phyloP scores from a whole-genome alignment of 2,113 vertebrate species.

The Chionis minor region DNA sequence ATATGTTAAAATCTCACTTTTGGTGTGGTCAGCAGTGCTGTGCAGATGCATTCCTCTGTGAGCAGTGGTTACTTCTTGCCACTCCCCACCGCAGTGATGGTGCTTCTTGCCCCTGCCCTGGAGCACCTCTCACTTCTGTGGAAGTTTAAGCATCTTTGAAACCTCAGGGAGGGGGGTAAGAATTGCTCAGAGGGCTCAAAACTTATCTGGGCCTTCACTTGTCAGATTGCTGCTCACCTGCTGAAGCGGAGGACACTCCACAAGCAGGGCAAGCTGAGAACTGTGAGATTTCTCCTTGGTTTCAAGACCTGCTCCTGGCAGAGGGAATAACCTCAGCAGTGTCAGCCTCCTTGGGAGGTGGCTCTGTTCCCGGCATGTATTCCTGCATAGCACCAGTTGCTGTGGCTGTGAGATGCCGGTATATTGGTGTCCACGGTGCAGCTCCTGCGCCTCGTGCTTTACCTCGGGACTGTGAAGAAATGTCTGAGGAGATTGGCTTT shows the following conservation, averaged over 20 bases:
- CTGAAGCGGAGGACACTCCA: neutral
- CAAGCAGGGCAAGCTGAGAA: neutral
- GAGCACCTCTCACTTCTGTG: neutral
- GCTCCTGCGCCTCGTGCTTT: neutral
- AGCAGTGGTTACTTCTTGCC: neutral
- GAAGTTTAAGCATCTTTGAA: neutral
- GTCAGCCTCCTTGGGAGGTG: neutral
- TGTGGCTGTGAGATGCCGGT: neutral
- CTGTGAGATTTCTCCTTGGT: neutral
- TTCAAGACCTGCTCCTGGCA: neutral
- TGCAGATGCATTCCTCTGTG: neutral
- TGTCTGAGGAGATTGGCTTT: neutral
- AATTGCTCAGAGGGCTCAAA: neutral
- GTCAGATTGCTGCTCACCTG: neutral
- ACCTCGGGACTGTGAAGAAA: neutral
- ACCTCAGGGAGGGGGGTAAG: neutral
- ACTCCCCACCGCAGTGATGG: rapidly evolving
- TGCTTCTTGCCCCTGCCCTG: neutral
- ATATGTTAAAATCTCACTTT: neutral
- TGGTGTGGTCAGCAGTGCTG: neutral
- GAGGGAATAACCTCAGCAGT: neutral
- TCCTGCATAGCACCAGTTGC: neutral
- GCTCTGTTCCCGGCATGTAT: neutral
- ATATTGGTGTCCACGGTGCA: neutral
- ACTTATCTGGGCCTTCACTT: neutral